A percentile compares a stretch with the other conserved stretches of the same genome.
These are phyloP conservation scores for Paramormyrops hopkinsi DNA, from an alignment of 2,797 vertebrate genomes.

Conservation along the genomic window DNA sequence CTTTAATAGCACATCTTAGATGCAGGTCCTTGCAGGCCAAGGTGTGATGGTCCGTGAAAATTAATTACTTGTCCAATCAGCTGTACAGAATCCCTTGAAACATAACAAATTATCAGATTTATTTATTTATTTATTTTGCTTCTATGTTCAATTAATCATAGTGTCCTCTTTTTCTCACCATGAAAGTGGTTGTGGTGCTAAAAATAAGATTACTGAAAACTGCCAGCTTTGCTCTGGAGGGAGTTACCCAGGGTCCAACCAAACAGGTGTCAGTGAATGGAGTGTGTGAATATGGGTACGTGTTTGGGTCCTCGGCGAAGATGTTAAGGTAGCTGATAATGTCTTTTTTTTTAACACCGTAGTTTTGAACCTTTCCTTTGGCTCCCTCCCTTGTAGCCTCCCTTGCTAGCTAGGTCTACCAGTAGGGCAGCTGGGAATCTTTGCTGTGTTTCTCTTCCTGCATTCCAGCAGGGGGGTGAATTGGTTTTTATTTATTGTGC, in stretches of 20 bases:
- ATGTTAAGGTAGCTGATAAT: neutral
- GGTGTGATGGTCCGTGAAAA: neutral
- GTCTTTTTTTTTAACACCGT: neutral
- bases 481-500: neutral
- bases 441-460: neutral
- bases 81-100: neutral
- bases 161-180: slow-evolving; percentile 9
- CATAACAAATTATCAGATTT: neutral
- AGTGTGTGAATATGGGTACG: neutral
- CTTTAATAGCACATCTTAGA: neutral
- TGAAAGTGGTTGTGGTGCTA: neutral
- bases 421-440: neutral
- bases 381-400: neutral
- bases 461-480: neutral
- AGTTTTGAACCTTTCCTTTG: neutral
- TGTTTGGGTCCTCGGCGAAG: neutral
- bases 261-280: slow-evolving; percentile 4
- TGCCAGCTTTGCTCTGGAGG: neutral
- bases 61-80: neutral
- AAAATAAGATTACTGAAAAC: slow-evolving; percentile 11
- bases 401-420: neutral
- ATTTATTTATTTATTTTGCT: neutral
- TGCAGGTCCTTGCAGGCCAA: neutral
- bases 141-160: slow-evolving; percentile 22
- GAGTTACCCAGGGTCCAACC: neutral